Base-by-base conservation (phyloP, 2,888 invertebrate species). In the Lepidonotus clava region DNA sequence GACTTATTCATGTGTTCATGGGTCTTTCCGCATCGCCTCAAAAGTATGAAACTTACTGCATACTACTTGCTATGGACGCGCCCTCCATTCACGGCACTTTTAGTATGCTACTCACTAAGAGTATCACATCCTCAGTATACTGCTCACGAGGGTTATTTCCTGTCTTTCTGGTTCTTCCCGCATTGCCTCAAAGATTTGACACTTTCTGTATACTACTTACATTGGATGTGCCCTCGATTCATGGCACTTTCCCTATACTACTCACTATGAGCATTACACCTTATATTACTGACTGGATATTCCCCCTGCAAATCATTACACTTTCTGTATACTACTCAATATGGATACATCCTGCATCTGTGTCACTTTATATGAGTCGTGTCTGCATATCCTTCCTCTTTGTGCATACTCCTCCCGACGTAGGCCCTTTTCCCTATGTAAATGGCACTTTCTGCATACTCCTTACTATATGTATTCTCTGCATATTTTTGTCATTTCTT, bases 211-310 rank as follows among this genome's bases (percentile, higher is more conserved):
- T 46, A 46, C 46, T 46, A 46, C 46, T 46, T 8, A 46, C 18
- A 46, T 8, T 46, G 8, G 8, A 11, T 46, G 8, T 46, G 18
- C 18, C 46, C 8, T 18, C 8, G 8, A 18, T 46, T 8, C 32
- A 66, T 32, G 32, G 66, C 66, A 66, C 66, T 66, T 66, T 66
- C 66, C 28, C 28, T 66, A 66, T 24, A 66, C 66, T 66, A 28
- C 66, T 66, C 28, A 32, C n/a, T 53, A 53, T 53, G 53, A n/a
- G n/a, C n/a, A n/a, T n/a, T n/a, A n/a, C n/a, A n/a, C n/a, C n/a
- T n/a, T n/a, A n/a, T n/a, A n/a, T n/a, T n/a, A n/a, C n/a, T n/a
- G n/a, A n/a, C n/a, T n/a, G n/a, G n/a, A n/a, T n/a, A n/a, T n/a
- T n/a, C n/a, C n/a, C n/a, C n/a, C n/a, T n/a, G n/a, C n/a, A n/a